Base-by-base conservation (phyloP, 2,888 invertebrate species). In the Caenorhabditis zanzibari region DNA sequence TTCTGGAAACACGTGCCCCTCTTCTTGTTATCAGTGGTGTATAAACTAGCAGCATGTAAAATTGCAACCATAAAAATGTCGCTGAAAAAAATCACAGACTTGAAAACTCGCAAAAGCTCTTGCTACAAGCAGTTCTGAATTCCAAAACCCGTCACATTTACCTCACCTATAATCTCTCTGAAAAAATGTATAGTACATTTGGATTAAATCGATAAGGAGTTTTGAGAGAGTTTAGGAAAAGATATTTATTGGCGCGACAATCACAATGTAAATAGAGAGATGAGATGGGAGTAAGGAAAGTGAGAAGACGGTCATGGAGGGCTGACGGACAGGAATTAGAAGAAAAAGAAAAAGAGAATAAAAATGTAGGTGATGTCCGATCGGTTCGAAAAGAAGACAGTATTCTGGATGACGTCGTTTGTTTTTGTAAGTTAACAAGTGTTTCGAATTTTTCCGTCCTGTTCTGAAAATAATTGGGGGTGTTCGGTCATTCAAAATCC, bases 231-330 rank as follows among this genome's bases (percentile, higher is more conserved):
- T 49, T 47, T 47, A 47, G 14, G 47, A 35, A 26, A 19, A 68
- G 59, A 61, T 66, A 41, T 69, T 61, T 61, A 52, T 59, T 63
- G 68, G 63, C 56, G 76, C 76, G 61, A 44, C 35, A 77, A 77
- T 77, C 77, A 35, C 26, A 52, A 63, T 49, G 77, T 71, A 77
- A 77, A 77, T 54, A 77, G 71, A 69, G 63, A 38, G 22, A 59
- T 16, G 56, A 26, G 47, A 47, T 19, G 47, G 47, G 38, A 71
- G 19, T 26, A 59, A 61, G 44, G 47, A 69, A 49, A 35, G 56
- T 47, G 58, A 49, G 32, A 52, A 59, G 68, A 49, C 54, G 44
- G 68, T 77, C 77, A 71, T 35, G 77, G 77, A 68, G 77, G 77
- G 44, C 69, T 61, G 41, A 63, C 24, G 19, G 77, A 71, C 54